Base-by-base conservation (phyloP, 2,888 invertebrate genomes). In the Opisthograptis luteolata region DNA sequence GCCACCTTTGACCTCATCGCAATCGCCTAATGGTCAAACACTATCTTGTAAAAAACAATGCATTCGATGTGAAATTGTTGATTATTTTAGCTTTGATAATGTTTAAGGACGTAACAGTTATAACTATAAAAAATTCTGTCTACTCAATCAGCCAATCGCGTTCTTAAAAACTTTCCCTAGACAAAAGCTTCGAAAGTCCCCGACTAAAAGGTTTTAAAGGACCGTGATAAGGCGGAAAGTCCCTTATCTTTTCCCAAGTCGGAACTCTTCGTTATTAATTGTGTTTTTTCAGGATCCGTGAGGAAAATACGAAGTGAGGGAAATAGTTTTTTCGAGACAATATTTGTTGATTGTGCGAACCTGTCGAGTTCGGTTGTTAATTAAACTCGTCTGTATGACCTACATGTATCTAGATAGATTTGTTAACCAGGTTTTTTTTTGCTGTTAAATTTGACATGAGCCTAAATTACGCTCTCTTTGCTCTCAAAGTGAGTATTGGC, bases 231-330 rank as follows among this genome's bases (percentile, higher is more conserved):
- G 22, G 49, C 32, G 10, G 42, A 53, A 61, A 55, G 35, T 57
- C 56, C 47, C 49, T 56, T 55, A 58, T 61, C 54, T 59, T 39
- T 43, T 40, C 34, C 41, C 41, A 49, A 54, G 43, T 28, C 28
- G 44, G 40, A 52, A 52, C 60, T 56, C 56, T 60, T 58, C 45
- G 43, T 49, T 58, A 47, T 56, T 61, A 58, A 61, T 61, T 58
- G 55, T 58, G 55, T 56, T 58, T 61, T 58, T 58, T 56, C 52
- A 58, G 56, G 54, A 32, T 45, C 17, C 58, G 40, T 36, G 49
- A 9, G 25, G 35, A 54, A 60, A 49, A 53, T 53, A 49, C 35
- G 45, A 46, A 30, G 30, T 36, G 45, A 30, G 10, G 36, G 17
- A 45, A 43, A 54, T 43, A 46, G 52, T 51, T 55, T 55, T 47